These are phyloP conservation scores for Melinopterus prodromus DNA, from an alignment of 2,888 invertebrate genomes.

Conservation along the genomic window DNA sequence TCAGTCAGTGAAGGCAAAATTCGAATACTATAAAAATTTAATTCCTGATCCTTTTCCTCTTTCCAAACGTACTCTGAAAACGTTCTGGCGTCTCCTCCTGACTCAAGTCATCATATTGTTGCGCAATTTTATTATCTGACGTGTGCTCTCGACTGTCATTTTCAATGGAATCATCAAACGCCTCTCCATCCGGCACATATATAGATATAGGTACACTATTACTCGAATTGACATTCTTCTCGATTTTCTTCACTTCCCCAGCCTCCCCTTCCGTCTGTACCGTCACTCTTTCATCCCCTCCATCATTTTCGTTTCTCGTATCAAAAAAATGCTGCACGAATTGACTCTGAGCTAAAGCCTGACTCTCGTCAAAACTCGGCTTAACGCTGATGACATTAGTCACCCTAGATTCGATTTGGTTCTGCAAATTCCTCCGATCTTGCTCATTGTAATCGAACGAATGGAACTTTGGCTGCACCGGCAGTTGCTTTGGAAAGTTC, in stretches of 20 bases:
- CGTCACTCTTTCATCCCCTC: slow-evolving; percentile 62
- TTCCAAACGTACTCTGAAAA: slow-evolving; percentile 27
- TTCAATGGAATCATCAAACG: slow-evolving; percentile 25
- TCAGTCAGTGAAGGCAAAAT: background rate
- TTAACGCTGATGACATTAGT: slow-evolving; percentile 53
- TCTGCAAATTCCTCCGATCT: slow-evolving; percentile 45
- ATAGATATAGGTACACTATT: slow-evolving; percentile 64
- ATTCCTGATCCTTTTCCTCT: slow-evolving; percentile 24
- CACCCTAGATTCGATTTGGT: slow-evolving; percentile 52
- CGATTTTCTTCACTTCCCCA: slow-evolving; percentile 60
- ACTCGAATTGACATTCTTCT: slow-evolving; percentile 53
- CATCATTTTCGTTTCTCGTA: slow-evolving; percentile 42
- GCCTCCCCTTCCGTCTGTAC: slow-evolving; percentile 68
- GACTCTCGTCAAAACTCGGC: slow-evolving; percentile 45
- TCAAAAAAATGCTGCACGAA: slow-evolving; percentile 52
- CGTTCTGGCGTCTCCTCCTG: slow-evolving; percentile 20
- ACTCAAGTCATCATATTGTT: slow-evolving; percentile 23
- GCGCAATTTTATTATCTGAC: slow-evolving; percentile 12
- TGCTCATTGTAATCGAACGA: slow-evolving; percentile 62
- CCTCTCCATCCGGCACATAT: slow-evolving; percentile 60
- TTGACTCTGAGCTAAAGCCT: slow-evolving; percentile 49
- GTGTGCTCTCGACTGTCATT: slow-evolving; percentile 16
- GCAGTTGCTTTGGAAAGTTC: slow-evolving; percentile 45
- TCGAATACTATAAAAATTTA: background rate
- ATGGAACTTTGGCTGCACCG: slow-evolving; percentile 58